These are phyloP conservation scores for Paratrypauchen microcephalus DNA, from an alignment of 2,797 vertebrate species.

Conservation along the genomic window DNA sequence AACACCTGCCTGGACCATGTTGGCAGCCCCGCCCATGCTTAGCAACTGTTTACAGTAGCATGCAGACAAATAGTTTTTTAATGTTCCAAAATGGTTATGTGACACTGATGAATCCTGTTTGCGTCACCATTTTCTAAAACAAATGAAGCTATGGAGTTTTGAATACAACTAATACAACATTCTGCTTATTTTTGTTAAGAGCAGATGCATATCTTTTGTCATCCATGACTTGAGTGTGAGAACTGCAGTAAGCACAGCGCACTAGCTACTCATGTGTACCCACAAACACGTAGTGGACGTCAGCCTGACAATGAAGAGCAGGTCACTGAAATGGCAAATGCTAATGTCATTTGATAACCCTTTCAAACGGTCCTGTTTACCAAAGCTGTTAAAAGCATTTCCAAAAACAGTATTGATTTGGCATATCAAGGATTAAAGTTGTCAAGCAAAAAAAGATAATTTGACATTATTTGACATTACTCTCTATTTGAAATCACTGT, in stretches of 20 bases:
- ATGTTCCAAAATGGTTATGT: too few relatives aligned
- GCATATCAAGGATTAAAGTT: neutral
- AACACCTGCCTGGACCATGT: too few relatives aligned
- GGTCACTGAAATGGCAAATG: constrained; percentile 21
- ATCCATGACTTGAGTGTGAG: neutral
- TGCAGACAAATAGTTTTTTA: too few relatives aligned
- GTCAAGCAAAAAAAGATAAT: neutral
- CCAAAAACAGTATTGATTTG: neutral
- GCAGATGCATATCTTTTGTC: neutral
- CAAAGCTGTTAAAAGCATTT: neutral
- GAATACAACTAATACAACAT: too few relatives aligned
- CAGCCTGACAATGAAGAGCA: constrained; percentile 21
- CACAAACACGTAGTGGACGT: constrained; percentile 56
- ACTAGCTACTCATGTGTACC: constrained; percentile 41
- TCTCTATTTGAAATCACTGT: neutral
- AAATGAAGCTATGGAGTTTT: too few relatives aligned
- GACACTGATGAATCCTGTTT: too few relatives aligned
- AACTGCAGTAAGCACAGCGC: constrained; percentile 15
- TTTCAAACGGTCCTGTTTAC: neutral
- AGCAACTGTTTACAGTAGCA: too few relatives aligned
- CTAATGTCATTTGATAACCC: constrained; percentile 28
- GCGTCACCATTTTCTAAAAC: too few relatives aligned
- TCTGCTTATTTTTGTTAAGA: neutral
- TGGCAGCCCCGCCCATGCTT: too few relatives aligned
- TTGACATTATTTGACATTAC: too few relatives aligned